phyloP scores from a whole-genome alignment of 2,888 invertebrate genomes.

The Volucella inanis region DNA sequence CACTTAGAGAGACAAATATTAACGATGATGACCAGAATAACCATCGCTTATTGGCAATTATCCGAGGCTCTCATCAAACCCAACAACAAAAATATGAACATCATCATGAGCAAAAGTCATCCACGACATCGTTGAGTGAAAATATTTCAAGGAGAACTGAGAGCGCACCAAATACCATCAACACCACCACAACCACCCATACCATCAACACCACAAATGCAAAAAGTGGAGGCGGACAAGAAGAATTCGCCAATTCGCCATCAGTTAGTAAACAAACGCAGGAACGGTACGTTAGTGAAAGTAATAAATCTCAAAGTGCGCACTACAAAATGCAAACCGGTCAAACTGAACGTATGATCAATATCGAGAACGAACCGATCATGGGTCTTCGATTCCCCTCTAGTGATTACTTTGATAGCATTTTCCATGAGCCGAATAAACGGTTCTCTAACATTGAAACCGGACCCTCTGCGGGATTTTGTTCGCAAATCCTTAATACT shows the following conservation, averaged over 20 bases:
- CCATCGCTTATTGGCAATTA: slow-evolving; percentile 86
- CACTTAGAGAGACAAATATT: slow-evolving; percentile 76
- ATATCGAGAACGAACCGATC: slow-evolving; percentile 47
- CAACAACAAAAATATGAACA: slow-evolving; percentile 52
- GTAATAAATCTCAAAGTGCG: slow-evolving; percentile 43
- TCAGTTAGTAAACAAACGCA: slow-evolving; percentile 70
- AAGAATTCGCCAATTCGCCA: slow-evolving; percentile 52
- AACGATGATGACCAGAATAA: slow-evolving; percentile 81
- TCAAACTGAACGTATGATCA: slow-evolving; percentile 38
- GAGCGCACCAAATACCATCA: slow-evolving; percentile 72
- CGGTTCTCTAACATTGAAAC: slow-evolving; percentile 82
- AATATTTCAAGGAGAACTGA: slow-evolving; percentile 81
- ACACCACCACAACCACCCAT: slow-evolving; percentile 27
- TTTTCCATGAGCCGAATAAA: slow-evolving; percentile 79
- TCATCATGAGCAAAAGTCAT: slow-evolving; percentile 26
- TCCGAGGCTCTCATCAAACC: slow-evolving; percentile 83
- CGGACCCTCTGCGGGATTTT: slow-evolving; percentile 67
- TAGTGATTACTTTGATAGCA: slow-evolving; percentile 78
- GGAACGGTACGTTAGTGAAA: slow-evolving; percentile 63
- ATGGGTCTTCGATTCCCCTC: slow-evolving; percentile 77
- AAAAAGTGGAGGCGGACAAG: slow-evolving; percentile 50
- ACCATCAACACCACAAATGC: slow-evolving; percentile 57
- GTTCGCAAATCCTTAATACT: slow-evolving; percentile 74
- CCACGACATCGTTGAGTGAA: slow-evolving; percentile 79
- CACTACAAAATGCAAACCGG: slow-evolving; percentile 54